Percentiles rank a stretch among this genome's conserved stretches.
Conservation (phyloP, 2,888 invertebrate genomes). For the Pristionchus mayeri region DNA sequence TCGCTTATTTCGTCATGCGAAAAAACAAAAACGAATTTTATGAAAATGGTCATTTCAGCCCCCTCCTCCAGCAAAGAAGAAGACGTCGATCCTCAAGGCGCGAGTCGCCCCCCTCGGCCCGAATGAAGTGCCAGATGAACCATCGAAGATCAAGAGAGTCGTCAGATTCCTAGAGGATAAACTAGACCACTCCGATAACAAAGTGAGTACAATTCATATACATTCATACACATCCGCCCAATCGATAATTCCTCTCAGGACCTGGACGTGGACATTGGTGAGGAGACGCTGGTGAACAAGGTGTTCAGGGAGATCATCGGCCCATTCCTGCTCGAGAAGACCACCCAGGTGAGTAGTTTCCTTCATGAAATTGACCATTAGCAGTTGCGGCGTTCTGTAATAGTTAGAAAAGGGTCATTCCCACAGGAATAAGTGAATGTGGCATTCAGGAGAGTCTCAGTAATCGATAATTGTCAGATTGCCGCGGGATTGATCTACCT, state of each 20-base stretch:
- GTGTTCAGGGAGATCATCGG: constrained; percentile 74
- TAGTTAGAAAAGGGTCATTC: background rate
- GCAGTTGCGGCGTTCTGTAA: background rate
- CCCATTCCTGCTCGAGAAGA: constrained; percentile 70
- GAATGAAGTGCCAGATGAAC: too few relatives aligned
- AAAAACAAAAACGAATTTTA: too few relatives aligned
- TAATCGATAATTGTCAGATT: constrained; percentile 50
- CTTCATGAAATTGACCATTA: background rate
- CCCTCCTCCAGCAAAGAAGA: constrained; percentile 20
- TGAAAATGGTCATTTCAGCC: too few relatives aligned
- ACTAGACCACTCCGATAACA: constrained; percentile 54
- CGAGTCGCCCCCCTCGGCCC: background rate
- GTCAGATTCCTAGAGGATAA: constrained; percentile 57
- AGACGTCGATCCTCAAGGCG: background rate
- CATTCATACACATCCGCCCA: too few relatives aligned
- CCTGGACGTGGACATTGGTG: constrained; percentile 57
- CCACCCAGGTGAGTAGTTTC: constrained; percentile 56
- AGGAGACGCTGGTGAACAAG: constrained; percentile 73
- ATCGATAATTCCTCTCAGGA: constrained; percentile 47
- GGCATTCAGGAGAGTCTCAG: background rate
- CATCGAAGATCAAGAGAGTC: constrained; percentile 53
- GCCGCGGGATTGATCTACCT: constrained; percentile 58
- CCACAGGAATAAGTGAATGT: background rate
- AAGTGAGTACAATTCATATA: background rate
- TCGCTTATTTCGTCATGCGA: too few relatives aligned